A percentile compares a stretch with the other conserved stretches of the same genome.
Evolutionary conservation across 2,888 invertebrate genomes (phyloP).

Genomic region (Agrochola lota): DNA sequence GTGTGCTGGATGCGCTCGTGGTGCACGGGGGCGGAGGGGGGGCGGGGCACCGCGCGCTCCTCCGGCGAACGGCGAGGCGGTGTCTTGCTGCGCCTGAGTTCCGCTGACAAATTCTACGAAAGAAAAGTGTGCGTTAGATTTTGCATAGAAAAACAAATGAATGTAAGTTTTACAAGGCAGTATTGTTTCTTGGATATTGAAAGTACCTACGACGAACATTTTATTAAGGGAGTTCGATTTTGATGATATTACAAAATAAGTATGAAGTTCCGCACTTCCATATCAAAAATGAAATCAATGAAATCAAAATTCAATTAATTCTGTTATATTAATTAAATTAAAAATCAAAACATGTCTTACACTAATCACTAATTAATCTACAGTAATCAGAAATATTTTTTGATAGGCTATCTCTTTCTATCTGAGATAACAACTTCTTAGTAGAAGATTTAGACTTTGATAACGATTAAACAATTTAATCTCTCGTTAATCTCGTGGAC

Average conservation of each 20-base stretch:
- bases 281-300: conserved; percentile 22
- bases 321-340: conserved; percentile 42
- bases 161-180: not conserved
- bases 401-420: conserved; percentile 61
- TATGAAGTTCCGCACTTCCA: conserved; percentile 4
- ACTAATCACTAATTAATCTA: conserved; percentile 64
- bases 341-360: conserved; percentile 62
- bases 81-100: conserved; percentile 85
- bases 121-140: conserved; percentile 42
- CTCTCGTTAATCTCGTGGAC: conserved; percentile 56
- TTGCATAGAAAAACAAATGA: not conserved
- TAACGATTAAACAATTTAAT: conserved; percentile 53
- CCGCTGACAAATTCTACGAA: conserved; percentile 81
- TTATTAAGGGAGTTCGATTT: no score
- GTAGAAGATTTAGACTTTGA: conserved; percentile 53
- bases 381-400: conserved; percentile 55
- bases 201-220: not conserved
- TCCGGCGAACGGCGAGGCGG: conserved; percentile 86
- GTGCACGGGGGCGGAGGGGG: conserved; percentile 88
- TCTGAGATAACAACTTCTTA: conserved; percentile 52
- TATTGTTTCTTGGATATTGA: not conserved
- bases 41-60: conserved; percentile 84
- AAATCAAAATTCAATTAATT: conserved; percentile 23
- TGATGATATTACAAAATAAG: no score
- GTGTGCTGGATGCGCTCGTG: conserved; percentile 77